Conservation (phyloP, 2,797 vertebrate genomes). For the Thunnus albacares region DNA sequence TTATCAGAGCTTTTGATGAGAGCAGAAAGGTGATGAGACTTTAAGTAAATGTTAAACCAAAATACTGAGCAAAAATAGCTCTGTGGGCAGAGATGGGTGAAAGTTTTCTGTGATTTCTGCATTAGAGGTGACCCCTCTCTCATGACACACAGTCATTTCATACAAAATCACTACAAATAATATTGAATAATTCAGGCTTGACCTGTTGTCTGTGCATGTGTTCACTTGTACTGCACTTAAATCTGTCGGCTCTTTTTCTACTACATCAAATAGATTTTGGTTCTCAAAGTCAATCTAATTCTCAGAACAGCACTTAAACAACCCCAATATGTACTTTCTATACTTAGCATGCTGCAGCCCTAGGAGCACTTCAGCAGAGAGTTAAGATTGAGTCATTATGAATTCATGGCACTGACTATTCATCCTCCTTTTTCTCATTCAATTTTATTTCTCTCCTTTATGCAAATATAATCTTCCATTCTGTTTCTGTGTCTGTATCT, state of each 20-base stretch:
- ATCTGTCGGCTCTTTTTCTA: neutral
- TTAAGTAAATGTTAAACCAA: too few relatives aligned
- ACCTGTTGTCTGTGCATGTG: neutral
- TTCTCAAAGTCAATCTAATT: constrained; percentile 6
- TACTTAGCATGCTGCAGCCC: constrained; percentile 2
- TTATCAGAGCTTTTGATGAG: neutral
- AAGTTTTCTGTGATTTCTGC: neutral
- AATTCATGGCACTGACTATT: constrained; percentile 47
- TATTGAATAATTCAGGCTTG: neutral
- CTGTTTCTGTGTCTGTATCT: constrained; percentile 40
- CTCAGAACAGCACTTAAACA: constrained; percentile 16
- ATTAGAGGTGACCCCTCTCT: neutral
- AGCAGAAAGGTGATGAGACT: neutral
- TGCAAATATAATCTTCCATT: constrained; percentile 63
- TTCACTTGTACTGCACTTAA: neutral
- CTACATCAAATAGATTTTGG: neutral
- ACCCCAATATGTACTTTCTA: neutral
- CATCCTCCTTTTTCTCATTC: constrained; percentile 40
- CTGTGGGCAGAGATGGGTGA: neutral
- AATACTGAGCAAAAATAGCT: too few relatives aligned
- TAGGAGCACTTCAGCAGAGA: constrained; percentile 25
- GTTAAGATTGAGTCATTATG: constrained; percentile 34
- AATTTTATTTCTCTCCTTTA: constrained; percentile 51
- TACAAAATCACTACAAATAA: neutral
- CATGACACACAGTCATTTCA: neutral